Base-by-base conservation (phyloP, 2,888 invertebrate genomes). In the Hesperia comma region DNA sequence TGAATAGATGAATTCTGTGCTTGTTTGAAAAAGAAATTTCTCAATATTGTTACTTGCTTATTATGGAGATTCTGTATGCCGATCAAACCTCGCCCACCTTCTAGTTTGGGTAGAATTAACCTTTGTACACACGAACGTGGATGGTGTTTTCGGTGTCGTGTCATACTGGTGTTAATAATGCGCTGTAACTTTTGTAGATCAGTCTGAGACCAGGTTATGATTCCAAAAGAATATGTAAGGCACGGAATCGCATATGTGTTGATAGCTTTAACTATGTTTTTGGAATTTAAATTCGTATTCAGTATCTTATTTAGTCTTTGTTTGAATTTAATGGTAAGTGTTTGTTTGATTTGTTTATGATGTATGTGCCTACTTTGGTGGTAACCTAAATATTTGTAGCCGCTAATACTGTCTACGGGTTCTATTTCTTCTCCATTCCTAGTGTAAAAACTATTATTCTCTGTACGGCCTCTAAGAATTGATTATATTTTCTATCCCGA, bases 401-500 rank as follows among this genome's bases (percentile, higher is more conserved):
- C 15, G 66, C 51, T 19, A 70, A 15, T 8, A 8, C 0, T 7
- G 15, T 46, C 17, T 6, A 46, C 15, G n/a, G 68, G 43, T 33
- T 70, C 58, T 37, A 70, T 63, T 15, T 56, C 19, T 46, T 66
- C 58, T 33, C 67, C 61, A 15, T 15, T 40, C 56, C 26, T 63
- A 46, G 26, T 61, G 68, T 32, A 15, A 43, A 67, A 54, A 3
- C 15, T n/a, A n/a, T 61, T n/a, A n/a, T 63, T 49, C 33, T 67
- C 46, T 1, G n/a, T 33, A 41, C 61, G 37, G 10, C 71, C 69
- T 56, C n/a, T 46, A 69, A 67, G 17, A 10, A 61, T 37, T n/a
- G 63, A 64, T 54, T 40, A 37, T 32, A 41, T 63, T 54, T 61
- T 72, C 70, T 15, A 69, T 56, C 19, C 70, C 69, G 63, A 71